These are phyloP conservation scores for Leptatherina wallacei DNA, from an alignment of 2,797 vertebrate species.

Conservation along the genomic window DNA sequence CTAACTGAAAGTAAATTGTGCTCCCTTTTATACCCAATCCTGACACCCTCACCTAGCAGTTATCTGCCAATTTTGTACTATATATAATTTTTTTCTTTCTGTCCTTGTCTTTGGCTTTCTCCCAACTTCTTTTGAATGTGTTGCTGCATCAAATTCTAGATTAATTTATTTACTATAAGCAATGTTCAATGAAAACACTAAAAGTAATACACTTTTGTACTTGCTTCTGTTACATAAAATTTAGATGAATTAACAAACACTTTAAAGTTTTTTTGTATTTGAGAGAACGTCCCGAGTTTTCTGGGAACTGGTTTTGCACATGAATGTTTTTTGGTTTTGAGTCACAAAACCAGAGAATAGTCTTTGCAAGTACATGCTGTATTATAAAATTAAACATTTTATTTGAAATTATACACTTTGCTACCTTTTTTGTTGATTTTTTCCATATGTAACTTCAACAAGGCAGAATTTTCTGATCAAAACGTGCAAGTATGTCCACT, in stretches of 20 bases:
- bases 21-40: no score
- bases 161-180: not conserved
- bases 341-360: not conserved
- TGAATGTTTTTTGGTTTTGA: not conserved
- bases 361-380: no score
- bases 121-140: not conserved
- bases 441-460: no score
- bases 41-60: no score
- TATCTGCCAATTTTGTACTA: no score
- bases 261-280: not conserved
- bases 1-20: no score
- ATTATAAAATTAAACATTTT: no score
- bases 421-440: no score
- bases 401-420: no score
- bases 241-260: no score
- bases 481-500: not conserved
- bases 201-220: not conserved
- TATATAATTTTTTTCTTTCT: not conserved
- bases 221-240: not conserved
- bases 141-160: not conserved
- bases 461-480: not conserved
- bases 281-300: not conserved
- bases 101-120: not conserved
- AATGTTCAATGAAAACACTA: not conserved
- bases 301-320: not conserved